phyloP scores from a whole-genome alignment of 1,140 invertebrate species.

The Sitodiplosis mosellana region DNA sequence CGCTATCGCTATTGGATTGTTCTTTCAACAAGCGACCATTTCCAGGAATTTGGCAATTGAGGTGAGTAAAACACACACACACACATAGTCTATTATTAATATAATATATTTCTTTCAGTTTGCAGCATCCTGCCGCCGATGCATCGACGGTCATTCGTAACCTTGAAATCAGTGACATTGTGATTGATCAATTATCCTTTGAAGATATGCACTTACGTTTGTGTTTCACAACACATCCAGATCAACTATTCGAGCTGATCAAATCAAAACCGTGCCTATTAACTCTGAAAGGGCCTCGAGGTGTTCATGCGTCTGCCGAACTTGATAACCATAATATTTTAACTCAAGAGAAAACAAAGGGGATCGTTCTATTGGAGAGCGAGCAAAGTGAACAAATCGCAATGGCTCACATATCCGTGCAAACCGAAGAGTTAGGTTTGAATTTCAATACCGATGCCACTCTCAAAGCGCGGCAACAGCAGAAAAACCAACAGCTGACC shows the following conservation, averaged over 20 bases:
- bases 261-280: neutral
- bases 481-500: neutral
- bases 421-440: slow-evolving; percentile 1
- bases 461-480: neutral
- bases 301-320: neutral
- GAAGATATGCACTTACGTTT: neutral
- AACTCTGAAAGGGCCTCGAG: neutral
- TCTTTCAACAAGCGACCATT: no score
- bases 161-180: neutral
- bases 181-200: neutral
- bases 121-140: neutral
- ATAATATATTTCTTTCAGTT: no score
- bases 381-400: no score
- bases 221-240: neutral
- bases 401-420: neutral
- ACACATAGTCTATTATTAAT: no score
- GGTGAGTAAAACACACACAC: neutral
- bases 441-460: slow-evolving; percentile 1
- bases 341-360: neutral
- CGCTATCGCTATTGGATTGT: no score
- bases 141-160: neutral
- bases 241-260: neutral
- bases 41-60: no score
- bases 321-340: neutral
- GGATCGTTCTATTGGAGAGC: no score